Evolutionary conservation across 2,797 vertebrate genomes (phyloP).

Genomic region (Coilia nasus): DNA sequence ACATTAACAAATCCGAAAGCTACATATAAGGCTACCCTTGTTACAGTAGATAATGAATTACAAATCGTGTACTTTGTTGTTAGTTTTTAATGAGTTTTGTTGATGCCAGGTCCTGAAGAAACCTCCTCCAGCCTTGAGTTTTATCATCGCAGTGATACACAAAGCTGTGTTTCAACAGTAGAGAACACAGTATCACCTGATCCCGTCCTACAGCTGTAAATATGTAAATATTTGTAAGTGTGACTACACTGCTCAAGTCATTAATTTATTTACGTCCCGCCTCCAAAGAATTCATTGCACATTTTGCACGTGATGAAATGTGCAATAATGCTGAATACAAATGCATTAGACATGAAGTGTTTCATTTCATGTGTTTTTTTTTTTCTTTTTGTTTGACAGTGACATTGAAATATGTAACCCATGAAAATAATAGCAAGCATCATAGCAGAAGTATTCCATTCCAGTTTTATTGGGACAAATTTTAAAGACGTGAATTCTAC

Average conservation of each 20-base stretch:
- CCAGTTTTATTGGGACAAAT: neutral
- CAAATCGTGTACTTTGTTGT: neutral
- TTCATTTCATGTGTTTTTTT: neutral
- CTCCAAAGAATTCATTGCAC: neutral
- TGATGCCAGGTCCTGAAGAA: slow-evolving; percentile 1
- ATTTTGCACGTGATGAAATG: neutral
- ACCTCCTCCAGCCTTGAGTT: neutral
- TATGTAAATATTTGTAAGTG: neutral
- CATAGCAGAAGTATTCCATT: neutral
- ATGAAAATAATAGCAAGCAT: neutral
- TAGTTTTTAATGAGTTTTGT: neutral
- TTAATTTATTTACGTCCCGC: neutral
- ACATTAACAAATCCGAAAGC: no score
- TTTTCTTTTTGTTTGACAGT: neutral
- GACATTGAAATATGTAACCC: neutral
- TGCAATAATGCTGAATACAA: neutral
- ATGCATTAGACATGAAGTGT: neutral
- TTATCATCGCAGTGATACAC: neutral
- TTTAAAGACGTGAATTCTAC: neutral
- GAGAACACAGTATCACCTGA: neutral
- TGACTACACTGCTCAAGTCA: neutral
- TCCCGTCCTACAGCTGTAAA: neutral
- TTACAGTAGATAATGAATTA: neutral
- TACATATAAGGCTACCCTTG: neutral
- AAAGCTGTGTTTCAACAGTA: neutral